phyloP scores from a whole-genome alignment of 2,113 vertebrate genomes.

The Thunnus thynnus region DNA sequence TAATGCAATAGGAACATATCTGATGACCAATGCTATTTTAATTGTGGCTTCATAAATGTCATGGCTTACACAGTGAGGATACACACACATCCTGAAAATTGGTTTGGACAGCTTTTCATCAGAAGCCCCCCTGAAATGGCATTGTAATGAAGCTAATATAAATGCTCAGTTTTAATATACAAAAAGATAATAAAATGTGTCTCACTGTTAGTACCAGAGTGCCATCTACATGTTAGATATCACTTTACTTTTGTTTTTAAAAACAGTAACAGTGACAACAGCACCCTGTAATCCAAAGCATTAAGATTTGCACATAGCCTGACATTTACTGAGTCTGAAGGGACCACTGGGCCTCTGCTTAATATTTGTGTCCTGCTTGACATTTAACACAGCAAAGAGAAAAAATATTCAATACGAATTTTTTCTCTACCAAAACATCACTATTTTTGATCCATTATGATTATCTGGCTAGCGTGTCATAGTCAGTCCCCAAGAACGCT shows the following conservation, averaged over 20 bases:
- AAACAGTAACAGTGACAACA: not conserved
- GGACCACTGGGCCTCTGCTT: not conserved
- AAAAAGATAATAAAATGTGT: not conserved
- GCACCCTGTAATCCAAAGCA: constrained; percentile 9
- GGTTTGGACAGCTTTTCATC: not conserved
- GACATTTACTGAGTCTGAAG: not conserved
- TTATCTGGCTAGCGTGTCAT: constrained; percentile 49
- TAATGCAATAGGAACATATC: not conserved
- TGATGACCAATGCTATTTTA: not conserved
- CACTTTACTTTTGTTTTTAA: not conserved
- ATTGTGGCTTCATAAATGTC: not conserved
- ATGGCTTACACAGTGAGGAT: not conserved
- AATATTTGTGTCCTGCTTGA: constrained; percentile 34
- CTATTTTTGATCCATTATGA: constrained; percentile 51
- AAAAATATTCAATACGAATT: constrained; percentile 22
- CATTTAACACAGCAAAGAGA: constrained; percentile 17
- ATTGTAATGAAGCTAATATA: not conserved
- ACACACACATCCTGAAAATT: not conserved
- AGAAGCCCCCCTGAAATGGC: not conserved
- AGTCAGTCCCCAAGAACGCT: constrained; percentile 41
- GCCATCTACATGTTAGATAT: too few species aligned
- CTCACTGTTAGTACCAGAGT: too few species aligned
- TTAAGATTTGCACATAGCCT: constrained; percentile 6
- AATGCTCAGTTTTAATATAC: not conserved
- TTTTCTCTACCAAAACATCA: constrained; percentile 29